These are phyloP conservation scores for Argyresthia albistria DNA, from an alignment of 2,888 invertebrate species.

Conservation along the genomic window DNA sequence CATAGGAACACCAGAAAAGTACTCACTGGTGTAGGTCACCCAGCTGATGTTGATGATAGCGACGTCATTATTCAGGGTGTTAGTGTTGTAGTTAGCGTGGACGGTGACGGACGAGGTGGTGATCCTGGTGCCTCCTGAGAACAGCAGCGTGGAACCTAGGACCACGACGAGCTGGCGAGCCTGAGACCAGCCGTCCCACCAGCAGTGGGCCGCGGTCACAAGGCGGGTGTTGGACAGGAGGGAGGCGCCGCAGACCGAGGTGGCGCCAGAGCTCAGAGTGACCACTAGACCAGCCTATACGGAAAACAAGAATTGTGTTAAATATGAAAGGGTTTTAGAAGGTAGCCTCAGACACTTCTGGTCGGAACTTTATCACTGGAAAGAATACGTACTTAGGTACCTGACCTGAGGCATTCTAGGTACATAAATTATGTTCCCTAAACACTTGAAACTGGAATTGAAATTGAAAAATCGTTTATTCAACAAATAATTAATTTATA, in stretches of 20 bases:
- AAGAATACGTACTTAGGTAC: too few species aligned
- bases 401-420: too few species aligned
- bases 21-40: conserved; percentile 4
- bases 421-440: too few species aligned
- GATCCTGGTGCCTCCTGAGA: conserved; percentile 5
- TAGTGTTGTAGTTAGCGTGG: conserved; percentile 3
- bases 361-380: too few species aligned
- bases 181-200: conserved; percentile 13
- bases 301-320: not conserved
- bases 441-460: too few species aligned
- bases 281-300: conserved; percentile 18
- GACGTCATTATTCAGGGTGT: conserved; percentile 4
- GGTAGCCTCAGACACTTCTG: too few species aligned
- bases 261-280: conserved; percentile 9
- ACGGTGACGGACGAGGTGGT: not conserved
- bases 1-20: too few species aligned
- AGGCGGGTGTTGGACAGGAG: conserved; percentile 16
- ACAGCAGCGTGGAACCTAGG: conserved; percentile 3
- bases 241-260: conserved; percentile 19
- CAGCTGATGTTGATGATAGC: conserved; percentile 1
- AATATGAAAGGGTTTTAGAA: too few species aligned
- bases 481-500: too few species aligned
- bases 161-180: conserved; percentile 4
- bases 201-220: conserved; percentile 24
- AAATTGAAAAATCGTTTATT: too few species aligned